Conservation (phyloP, 2,797 vertebrate genomes). For the Apodemus agrarius region DNA sequence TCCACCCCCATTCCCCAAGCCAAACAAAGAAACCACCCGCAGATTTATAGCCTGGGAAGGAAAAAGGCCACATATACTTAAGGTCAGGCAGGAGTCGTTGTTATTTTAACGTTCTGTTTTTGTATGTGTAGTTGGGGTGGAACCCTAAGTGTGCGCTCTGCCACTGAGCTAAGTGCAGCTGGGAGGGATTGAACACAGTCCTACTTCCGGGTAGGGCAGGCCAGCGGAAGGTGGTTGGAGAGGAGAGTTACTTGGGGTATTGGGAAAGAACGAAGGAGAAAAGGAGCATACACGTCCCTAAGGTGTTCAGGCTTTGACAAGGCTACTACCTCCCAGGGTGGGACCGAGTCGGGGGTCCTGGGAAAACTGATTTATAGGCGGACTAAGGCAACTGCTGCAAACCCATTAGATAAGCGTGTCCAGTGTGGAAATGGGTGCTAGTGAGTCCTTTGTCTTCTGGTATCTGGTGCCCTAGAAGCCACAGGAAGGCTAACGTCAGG, state of each 20-base stretch:
- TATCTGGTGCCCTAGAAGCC: neutral
- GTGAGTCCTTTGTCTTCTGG: neutral
- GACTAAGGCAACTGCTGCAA: neutral
- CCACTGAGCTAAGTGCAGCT: neutral
- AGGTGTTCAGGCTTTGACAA: neutral
- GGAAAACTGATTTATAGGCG: neutral
- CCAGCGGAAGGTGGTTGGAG: neutral
- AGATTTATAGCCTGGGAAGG: neutral
- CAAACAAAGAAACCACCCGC: neutral
- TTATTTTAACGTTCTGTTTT: neutral
- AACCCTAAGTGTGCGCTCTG: neutral
- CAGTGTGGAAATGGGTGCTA: neutral
- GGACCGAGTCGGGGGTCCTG: neutral
- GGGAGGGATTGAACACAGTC: neutral
- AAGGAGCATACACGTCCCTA: neutral
- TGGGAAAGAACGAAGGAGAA: neutral
- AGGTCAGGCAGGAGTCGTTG: neutral
- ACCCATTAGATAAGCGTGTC: neutral
- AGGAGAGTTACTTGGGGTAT: neutral
- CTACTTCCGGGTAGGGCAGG: neutral
- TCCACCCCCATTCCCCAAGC: neutral
- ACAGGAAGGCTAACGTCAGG: neutral
- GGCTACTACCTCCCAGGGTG: neutral
- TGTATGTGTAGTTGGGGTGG: neutral
- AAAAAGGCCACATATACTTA: neutral